Evolutionary conservation across 2,113 vertebrate species (phyloP), one percentile per base, ranked within the genome.

Genomic region (Dicerorhinus sumatrensis): DNA sequence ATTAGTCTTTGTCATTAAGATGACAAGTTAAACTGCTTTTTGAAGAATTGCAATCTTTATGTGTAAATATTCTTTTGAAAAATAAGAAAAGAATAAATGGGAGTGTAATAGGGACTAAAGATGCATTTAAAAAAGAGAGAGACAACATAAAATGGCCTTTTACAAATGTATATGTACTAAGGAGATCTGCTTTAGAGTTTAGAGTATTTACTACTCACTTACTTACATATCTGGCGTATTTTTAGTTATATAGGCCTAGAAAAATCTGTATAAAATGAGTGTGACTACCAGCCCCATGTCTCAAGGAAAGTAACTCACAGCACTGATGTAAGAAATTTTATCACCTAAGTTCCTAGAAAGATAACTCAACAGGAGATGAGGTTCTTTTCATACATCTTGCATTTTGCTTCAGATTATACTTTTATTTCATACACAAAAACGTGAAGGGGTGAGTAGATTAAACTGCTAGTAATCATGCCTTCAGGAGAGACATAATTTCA

Each of bases 351-450:
- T 85, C 80, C 31, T 65, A 84, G 75, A 93, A 94, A 67, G 73
- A 90, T 72, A 96, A 81, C 31, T 90, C 27, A 62, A 77, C 16
- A 81, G 20, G 51, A 85, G 42, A 88, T 42, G 46, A 60, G 12
- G 33, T 65, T 91, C 2, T 82, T 76, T 89, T 91, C 33, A 62
- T 10, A 79, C 36, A 91, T 88, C 17, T 72, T 93, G 6, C 23
- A 63, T 72, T 91, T 92, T 60, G 8, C 39, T 94, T 91, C 62
- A 94, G 81, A 86, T 91, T 91, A 95, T 90, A 76, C n/a, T 69
- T 98, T 89, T 89, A 90, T 95, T 97, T 98, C 96, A 73, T 42
- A 75, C 25, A 95, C 94, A 80, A 60, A 93, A 23, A 25, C 84
- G 21, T 75, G 16, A 94, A 96, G 42, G 10, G 33, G 29, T 60